phyloP scores from a whole-genome alignment of 2,797 vertebrate genomes.

The Gymnoscopelus microlampas region DNA sequence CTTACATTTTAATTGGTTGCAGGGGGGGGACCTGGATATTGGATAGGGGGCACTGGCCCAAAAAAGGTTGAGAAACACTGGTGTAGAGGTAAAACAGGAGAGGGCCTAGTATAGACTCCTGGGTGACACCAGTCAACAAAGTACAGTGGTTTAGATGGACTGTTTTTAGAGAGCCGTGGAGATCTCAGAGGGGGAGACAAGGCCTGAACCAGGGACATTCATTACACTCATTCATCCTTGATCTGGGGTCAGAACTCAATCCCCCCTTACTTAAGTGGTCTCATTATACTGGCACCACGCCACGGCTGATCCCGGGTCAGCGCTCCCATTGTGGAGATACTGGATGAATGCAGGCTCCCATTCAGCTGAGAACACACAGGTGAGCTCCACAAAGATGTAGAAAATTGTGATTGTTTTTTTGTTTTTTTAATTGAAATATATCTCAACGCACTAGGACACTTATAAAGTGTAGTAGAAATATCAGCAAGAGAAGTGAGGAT shows the following conservation, averaged over 20 bases:
- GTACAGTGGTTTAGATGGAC: background rate
- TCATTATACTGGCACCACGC: background rate
- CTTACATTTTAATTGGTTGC: no score
- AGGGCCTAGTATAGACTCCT: no score
- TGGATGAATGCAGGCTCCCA: constrained; percentile 62
- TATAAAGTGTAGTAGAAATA: constrained; percentile 81
- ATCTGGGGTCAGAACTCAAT: background rate
- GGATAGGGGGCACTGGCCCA: no score
- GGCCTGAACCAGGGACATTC: constrained; percentile 25
- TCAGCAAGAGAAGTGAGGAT: constrained; percentile 69
- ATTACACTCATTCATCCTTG: constrained; percentile 13
- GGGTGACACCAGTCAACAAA: no score
- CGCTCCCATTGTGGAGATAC: constrained; percentile 40
- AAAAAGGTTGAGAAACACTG: no score
- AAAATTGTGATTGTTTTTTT: constrained; percentile 72
- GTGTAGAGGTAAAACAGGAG: no score
- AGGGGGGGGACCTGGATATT: no score
- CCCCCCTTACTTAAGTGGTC: background rate
- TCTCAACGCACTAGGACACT: constrained; percentile 74
- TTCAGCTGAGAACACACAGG: constrained; percentile 62
- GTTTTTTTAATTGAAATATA: constrained; percentile 77
- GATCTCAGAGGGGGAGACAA: constrained; percentile 30
- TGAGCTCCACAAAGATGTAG: constrained; percentile 65
- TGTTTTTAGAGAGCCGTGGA: background rate
- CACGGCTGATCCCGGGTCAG: constrained; percentile 58